phyloP scores from a whole-genome alignment of 1,140 invertebrate species.

The Copidosoma floridanum region DNA sequence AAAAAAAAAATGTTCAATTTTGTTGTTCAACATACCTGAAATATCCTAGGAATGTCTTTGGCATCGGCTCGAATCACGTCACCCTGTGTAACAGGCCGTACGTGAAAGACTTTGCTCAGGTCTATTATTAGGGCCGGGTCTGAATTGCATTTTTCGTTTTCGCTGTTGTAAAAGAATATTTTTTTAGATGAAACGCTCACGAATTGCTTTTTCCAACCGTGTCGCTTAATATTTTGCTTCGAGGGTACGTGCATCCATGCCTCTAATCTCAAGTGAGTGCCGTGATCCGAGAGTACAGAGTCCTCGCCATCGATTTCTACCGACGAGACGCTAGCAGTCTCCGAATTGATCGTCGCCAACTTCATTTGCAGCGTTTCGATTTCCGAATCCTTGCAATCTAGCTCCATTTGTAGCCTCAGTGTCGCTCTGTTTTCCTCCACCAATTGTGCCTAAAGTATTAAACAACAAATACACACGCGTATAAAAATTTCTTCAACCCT shows the following conservation, averaged over 20 bases:
- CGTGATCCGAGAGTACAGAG: constrained; percentile 61
- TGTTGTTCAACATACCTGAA: constrained; percentile 78
- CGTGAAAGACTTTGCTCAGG: constrained; percentile 98
- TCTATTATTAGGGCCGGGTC: constrained; percentile 93
- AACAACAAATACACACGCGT: too few relatives aligned
- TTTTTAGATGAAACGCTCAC: constrained; percentile 96
- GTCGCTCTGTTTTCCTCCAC: constrained; percentile 66
- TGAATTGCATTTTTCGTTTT: constrained; percentile 91
- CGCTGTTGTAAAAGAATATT: constrained; percentile 96
- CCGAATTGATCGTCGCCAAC: constrained; percentile 72
- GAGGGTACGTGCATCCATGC: constrained; percentile 95
- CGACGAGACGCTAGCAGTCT: constrained; percentile 87
- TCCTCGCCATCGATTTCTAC: constrained; percentile 84
- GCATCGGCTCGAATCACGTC: constrained; percentile 97
- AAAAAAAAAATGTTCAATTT: not conserved
- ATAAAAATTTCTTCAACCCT: too few relatives aligned
- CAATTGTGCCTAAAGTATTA: constrained; percentile 61
- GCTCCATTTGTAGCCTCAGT: constrained; percentile 87
- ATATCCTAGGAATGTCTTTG: constrained; percentile 98
- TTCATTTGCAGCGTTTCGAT: constrained; percentile 89
- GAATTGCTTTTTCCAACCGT: constrained; percentile 96
- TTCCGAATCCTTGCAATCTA: constrained; percentile 94
- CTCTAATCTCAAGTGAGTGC: constrained; percentile 69
- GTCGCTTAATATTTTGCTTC: constrained; percentile 91
- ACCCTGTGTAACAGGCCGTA: constrained; percentile 95